Percentiles rank a stretch among this genome's conserved stretches.
phyloP scores from a whole-genome alignment of 2,113 vertebrate genomes.

The Halichoerus grypus region DNA sequence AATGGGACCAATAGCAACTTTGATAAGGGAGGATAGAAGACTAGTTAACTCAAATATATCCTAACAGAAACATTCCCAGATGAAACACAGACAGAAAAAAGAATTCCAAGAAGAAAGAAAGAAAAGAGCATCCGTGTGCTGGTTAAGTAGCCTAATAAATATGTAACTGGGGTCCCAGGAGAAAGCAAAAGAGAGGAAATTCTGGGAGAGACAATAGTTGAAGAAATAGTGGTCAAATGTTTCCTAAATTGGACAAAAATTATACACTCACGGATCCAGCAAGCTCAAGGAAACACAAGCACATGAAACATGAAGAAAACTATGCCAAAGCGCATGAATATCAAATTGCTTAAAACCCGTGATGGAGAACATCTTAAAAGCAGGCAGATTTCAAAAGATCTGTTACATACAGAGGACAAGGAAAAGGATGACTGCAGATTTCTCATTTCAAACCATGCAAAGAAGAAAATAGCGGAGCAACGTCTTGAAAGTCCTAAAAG shows the following conservation, averaged over 20 bases:
- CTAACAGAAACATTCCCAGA: conserved; percentile 24
- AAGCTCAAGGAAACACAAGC: conserved; percentile 13
- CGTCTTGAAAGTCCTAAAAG: neutral
- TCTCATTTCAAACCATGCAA: neutral
- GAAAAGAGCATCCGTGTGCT: neutral
- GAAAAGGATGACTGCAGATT: neutral
- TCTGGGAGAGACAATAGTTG: neutral
- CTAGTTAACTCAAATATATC: neutral
- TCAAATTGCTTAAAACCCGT: neutral
- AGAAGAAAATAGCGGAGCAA: neutral
- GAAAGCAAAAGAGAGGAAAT: neutral
- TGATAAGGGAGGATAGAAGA: neutral
- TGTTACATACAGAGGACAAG: neutral
- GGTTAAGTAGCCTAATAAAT: neutral
- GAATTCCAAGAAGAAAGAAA: neutral
- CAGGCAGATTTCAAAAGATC: neutral
- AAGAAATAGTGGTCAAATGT: neutral
- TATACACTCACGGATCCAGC: neutral
- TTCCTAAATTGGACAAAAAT: conserved; percentile 14
- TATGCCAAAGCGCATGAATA: neutral
- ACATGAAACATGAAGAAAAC: neutral
- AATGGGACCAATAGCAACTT: neutral
- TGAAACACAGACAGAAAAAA: neutral
- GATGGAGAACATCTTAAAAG: neutral
- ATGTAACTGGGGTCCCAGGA: neutral